Percentiles rank a stretch among this genome's conserved stretches.
These are phyloP conservation scores for Drosophila peninsularis DNA, from an alignment of 2,888 invertebrate species.

Conservation along the genomic window DNA sequence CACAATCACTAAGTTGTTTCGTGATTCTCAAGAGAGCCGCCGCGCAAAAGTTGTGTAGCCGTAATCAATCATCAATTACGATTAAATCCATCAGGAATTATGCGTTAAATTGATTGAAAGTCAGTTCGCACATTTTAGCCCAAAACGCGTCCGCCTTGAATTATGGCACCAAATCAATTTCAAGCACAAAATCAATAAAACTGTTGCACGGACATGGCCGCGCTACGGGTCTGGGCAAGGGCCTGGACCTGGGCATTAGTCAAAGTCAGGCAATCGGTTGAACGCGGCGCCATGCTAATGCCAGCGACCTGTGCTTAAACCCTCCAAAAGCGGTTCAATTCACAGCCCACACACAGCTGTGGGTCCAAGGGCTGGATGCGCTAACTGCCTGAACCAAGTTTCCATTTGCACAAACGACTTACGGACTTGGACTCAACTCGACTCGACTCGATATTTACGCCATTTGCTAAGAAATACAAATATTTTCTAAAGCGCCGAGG, in stretches of 20 bases:
- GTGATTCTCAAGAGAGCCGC: conserved; percentile 19
- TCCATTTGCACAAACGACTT: conserved; percentile 30
- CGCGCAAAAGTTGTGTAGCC: conserved; percentile 50
- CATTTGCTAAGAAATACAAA: conserved; percentile 57
- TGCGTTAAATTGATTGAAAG: conserved; percentile 84
- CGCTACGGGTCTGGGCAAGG: background rate
- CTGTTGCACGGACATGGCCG: conserved; percentile 54
- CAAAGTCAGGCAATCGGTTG: conserved; percentile 56
- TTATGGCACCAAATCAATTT: conserved; percentile 76
- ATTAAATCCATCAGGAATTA: conserved; percentile 83
- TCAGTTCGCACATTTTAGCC: conserved; percentile 71
- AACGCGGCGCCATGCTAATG: conserved; percentile 23
- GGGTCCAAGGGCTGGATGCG: conserved; percentile 2
- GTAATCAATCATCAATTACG: conserved; percentile 84
- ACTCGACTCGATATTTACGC: conserved; percentile 47
- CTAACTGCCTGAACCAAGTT: background rate
- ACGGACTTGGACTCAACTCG: conserved; percentile 17
- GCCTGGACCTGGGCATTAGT: conserved; percentile 39
- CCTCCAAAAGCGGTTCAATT: conserved; percentile 45
- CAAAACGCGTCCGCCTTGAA: conserved; percentile 42
- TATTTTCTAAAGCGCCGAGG: conserved; percentile 45
- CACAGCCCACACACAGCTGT: conserved; percentile 36
- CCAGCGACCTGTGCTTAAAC: conserved; percentile 51
- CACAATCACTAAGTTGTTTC: background rate
- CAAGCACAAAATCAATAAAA: conserved; percentile 68